A percentile compares a stretch with the other conserved stretches of the same genome.
Conservation (phyloP, 2,113 vertebrate species). For the Leucoraja erinaceus region DNA sequence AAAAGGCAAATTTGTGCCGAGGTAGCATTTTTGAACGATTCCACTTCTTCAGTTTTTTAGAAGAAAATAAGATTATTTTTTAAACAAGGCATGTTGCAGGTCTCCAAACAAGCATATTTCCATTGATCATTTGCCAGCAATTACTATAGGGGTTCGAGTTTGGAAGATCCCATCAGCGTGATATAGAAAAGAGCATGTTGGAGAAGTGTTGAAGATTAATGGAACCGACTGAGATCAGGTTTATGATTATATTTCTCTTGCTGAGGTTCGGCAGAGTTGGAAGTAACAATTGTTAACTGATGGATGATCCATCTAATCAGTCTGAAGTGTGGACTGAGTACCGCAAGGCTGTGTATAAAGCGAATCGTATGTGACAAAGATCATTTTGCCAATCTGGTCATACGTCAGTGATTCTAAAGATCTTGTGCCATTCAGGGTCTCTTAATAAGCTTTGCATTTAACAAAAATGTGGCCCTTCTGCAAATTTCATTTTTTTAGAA, state of each 20-base stretch:
- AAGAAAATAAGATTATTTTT: not conserved
- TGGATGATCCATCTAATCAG: not conserved
- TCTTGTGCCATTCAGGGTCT: not conserved
- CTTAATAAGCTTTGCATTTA: not conserved
- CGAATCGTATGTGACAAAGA: not conserved
- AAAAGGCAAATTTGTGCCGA: not conserved
- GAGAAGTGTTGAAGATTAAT: conserved; percentile 1
- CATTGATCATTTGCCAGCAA: not conserved
- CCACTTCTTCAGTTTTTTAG: not conserved
- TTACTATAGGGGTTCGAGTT: not conserved
- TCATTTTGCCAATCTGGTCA: not conserved
- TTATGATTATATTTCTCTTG: not conserved
- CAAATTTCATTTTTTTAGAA: not conserved
- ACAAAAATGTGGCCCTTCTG: not conserved
- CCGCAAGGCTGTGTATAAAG: not conserved
- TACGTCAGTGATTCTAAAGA: not conserved
- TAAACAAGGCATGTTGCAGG: not conserved
- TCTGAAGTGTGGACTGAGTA: not conserved
- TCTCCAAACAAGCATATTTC: not conserved
- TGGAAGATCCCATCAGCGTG: not conserved
- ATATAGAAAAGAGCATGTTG: not conserved
- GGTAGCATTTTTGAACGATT: not conserved
- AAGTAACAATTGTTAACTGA: not conserved
- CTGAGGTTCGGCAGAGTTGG: not conserved
- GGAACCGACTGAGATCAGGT: not conserved